Base-by-base conservation (phyloP, 2,113 vertebrate genomes). In the Platysteira castanea region DNA sequence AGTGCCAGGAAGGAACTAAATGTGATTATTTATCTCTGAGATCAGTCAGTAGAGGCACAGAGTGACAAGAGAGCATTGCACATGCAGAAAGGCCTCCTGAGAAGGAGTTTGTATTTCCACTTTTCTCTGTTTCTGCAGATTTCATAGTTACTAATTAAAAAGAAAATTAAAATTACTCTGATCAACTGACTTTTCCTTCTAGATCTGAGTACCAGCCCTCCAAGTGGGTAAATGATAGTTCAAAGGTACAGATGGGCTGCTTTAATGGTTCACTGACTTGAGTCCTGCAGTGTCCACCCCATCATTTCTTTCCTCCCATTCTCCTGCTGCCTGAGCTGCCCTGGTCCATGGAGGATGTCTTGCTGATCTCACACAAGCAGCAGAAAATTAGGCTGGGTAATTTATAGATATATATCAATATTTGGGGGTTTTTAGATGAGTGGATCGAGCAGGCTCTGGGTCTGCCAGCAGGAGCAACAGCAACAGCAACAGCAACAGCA, bases 401-500 rank as follows among this genome's bases (percentile, higher is more conserved):
- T 81, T 47, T 59, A 7, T 30, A 28, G 28, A 26, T 46, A 33
- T 7, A 23, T 8, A 71, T n/a, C 16, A 19, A 7, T 81, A 28
- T 53, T 47, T 81, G 11, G 24, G 28, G 3, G 5, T 18, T 60
- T 85, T 35, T 17, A 54, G 31, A n/a, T 41, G 13, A 78, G 18
- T 65, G 35, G 54, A 10, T 54, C 0, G 0, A 77, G 23, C 8
- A 31, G 31, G 1, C 8, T 49, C 26, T 52, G 19, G 14, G 6
- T 70, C 27, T 79, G 30, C 33, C 44, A 60, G 49, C 20, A 71
- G 11, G 37, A 89, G 4, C 53, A 52, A 3, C 15, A 57, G 8
- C 26, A 61, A 2, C n/a, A 46, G 19, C 50, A 46, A 1, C 47
- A 61, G 15, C 30, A 49, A 44, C 13, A n/a, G n/a, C n/a, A n/a